Evolutionary conservation across 2,888 invertebrate species (phyloP), one percentile per base, ranked within the genome.

Genomic region (Aporophyla lueneburgensis): DNA sequence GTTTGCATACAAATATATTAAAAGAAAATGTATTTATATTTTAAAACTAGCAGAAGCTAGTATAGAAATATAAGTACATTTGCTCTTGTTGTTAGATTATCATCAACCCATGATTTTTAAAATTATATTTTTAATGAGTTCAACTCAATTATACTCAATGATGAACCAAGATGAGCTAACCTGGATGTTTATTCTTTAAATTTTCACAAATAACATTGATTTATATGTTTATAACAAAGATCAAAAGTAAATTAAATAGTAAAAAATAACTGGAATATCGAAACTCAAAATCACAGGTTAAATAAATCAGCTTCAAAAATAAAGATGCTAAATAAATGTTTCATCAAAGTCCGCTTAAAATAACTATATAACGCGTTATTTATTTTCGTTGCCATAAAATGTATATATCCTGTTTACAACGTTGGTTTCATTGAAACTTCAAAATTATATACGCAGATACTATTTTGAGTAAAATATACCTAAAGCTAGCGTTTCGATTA

Each of bases 321-420:
- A 82, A 71, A 80, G 27, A 56, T 66, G 54, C 59, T 33, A 65
- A 68, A 81, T 84, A 85, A 73, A 84, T 74, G 56, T 78, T 77
- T 81, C 70, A 81, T 71, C 81, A 68, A 70, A 76, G 67, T 62
- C 63, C 53, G 77, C 24, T 59, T 59, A 43, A 81, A 81, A 78
- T 81, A 84, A 75, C 56, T 43, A 68, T 75, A 71, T 76, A 82
- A 61, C 75, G 9, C 27, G 46, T 71, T 81, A 81, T 78, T 83
- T 81, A 85, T 85, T 83, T 81, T 85, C 70, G 67, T 73, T 69
- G 68, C 78, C 54, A 71, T 75, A 68, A 78, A 84, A 85, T 78
- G 59, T 73, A 58, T 73, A 58, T 68, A 71, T 83, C 85, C 85
- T 83, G 82, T 85, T 83, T 85, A 83, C 68, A 73, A 43, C 58